A percentile compares a stretch with the other conserved stretches of the same genome.
Evolutionary conservation across 1,140 invertebrate species (phyloP).

Genomic region (Brachionus manjavacas): DNA sequence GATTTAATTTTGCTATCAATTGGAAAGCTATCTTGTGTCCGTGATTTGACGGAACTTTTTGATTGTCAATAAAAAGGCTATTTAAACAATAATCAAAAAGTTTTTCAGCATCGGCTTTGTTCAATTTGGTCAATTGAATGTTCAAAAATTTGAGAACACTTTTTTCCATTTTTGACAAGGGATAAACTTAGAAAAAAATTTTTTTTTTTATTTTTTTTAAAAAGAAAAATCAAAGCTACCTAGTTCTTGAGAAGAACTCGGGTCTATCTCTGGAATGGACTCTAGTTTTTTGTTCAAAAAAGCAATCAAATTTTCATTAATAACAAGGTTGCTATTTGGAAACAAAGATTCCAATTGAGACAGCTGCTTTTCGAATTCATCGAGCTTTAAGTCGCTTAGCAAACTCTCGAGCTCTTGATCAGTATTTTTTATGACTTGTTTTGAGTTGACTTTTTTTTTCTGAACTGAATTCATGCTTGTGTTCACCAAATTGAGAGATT

Average conservation of each 20-base stretch:
- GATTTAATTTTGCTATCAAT: not conserved
- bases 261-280: not conserved
- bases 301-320: not conserved
- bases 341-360: not conserved
- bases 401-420: not conserved
- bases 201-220: not conserved
- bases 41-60: not conserved
- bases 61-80: not conserved
- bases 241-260: not conserved
- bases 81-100: constrained; percentile 5
- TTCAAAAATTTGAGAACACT: constrained; percentile 34
- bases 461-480: not conserved
- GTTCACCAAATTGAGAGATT: constrained; percentile 1
- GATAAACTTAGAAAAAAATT: not conserved
- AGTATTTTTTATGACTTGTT: not conserved
- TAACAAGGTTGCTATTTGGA: not conserved
- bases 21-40: not conserved
- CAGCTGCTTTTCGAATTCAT: constrained; percentile 12
- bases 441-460: not conserved
- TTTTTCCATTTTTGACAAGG: not conserved
- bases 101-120: not conserved
- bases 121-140: not conserved
- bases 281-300: constrained; percentile 22
- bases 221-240: not conserved
- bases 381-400: not conserved